Evolutionary conservation across 2,113 vertebrate species (phyloP).

Genomic region (Syrmaticus mikado): DNA sequence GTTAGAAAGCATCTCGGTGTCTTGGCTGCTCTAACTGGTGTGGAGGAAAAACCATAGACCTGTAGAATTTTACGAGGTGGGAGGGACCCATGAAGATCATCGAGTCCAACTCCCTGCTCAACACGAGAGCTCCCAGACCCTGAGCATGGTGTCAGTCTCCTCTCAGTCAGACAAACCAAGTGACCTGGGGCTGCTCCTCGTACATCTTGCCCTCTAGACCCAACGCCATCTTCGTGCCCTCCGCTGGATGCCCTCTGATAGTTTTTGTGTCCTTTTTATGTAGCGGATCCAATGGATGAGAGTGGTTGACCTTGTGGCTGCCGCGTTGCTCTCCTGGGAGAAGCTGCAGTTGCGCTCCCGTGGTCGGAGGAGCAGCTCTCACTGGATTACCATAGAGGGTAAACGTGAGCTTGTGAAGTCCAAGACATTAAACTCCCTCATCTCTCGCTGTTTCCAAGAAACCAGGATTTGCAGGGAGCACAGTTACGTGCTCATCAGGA

Average conservation of each 20-base stretch:
- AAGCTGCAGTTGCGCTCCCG: not conserved
- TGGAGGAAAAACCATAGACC: not conserved
- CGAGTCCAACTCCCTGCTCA: not conserved
- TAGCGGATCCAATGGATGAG: not conserved
- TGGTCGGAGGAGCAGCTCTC: not conserved
- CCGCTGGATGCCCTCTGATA: not conserved
- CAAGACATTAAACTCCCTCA: not conserved
- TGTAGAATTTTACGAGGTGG: not conserved
- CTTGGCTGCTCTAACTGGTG: not conserved
- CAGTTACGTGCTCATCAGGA: slow-evolving; percentile 10
- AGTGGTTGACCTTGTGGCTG: not conserved
- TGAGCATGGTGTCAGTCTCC: not conserved
- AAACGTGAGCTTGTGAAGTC: not conserved
- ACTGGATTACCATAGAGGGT: slow-evolving; percentile 30
- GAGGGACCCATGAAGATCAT: not conserved
- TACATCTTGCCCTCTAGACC: not conserved
- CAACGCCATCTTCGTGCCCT: not conserved
- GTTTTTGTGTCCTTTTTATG: not conserved
- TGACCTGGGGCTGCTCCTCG: not conserved
- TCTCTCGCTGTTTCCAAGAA: slow-evolving; percentile 44
- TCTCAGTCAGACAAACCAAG: not conserved
- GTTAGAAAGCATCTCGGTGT: not conserved
- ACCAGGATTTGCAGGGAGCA: not conserved
- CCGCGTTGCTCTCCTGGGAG: not conserved
- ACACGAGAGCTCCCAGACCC: not conserved